phyloP scores from a whole-genome alignment of 2,888 invertebrate genomes.

The Troides oblongomaculatus region DNA sequence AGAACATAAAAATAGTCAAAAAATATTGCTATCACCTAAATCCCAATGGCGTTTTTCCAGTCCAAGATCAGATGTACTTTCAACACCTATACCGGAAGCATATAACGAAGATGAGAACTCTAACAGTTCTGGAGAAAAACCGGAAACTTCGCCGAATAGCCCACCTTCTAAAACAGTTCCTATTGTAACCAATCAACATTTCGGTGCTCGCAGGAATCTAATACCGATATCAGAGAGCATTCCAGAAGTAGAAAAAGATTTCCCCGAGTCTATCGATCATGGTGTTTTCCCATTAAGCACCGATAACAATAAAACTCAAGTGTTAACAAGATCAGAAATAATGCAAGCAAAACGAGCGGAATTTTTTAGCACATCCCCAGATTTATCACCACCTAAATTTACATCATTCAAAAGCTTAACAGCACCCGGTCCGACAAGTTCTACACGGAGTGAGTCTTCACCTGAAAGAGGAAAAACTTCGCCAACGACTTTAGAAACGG shows the following conservation, averaged over 20 bases:
- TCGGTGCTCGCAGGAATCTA: slow-evolving; percentile 70
- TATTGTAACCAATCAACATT: slow-evolving; percentile 72
- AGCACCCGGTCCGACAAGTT: slow-evolving; percentile 42
- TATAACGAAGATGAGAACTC: slow-evolving; percentile 88
- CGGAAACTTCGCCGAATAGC: slow-evolving; percentile 56
- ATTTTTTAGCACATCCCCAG: slow-evolving; percentile 74
- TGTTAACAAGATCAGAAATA: slow-evolving; percentile 71
- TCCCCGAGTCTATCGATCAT: slow-evolving; percentile 55
- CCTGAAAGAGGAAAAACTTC: slow-evolving; percentile 65
- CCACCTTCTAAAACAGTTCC: slow-evolving; percentile 70
- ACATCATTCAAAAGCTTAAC: slow-evolving; percentile 64
- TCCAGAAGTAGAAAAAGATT: slow-evolving; percentile 53
- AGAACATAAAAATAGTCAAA: slow-evolving; percentile 77
- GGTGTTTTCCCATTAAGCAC: slow-evolving; percentile 72
- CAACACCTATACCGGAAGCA: slow-evolving; percentile 92
- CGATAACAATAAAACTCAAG: slow-evolving; percentile 55
- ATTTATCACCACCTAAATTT: slow-evolving; percentile 62
- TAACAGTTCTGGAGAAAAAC: slow-evolving; percentile 80
- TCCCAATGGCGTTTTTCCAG: slow-evolving; percentile 87
- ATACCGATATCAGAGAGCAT: slow-evolving; percentile 67
- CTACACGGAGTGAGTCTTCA: slow-evolving; percentile 52
- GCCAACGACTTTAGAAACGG: slow-evolving; percentile 82
- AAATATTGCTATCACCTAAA: slow-evolving; percentile 85
- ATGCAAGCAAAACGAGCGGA: slow-evolving; percentile 82
- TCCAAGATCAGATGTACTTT: slow-evolving; percentile 90